These are phyloP conservation scores for Scolopax bukidnonensis DNA, from an alignment of 2,797 vertebrate species.

Conservation along the genomic window DNA sequence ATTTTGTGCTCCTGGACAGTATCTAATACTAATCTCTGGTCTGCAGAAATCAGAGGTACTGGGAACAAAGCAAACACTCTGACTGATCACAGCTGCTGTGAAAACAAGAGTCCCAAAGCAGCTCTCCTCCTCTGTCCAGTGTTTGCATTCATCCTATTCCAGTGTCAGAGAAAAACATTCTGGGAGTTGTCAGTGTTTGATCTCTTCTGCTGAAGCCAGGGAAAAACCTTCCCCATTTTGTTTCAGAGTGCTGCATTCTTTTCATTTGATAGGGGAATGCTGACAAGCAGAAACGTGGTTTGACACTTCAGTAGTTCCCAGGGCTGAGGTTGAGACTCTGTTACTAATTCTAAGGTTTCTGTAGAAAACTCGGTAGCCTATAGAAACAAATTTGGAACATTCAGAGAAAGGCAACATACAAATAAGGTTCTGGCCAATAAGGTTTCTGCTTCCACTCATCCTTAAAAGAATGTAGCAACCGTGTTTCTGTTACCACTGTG, in stretches of 20 bases:
- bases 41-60: not conserved
- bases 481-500: not conserved
- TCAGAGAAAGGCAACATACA: not conserved
- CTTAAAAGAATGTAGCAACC: not conserved
- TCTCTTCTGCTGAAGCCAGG: not conserved
- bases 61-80: not conserved
- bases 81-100: not conserved
- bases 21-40: not conserved
- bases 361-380: not conserved
- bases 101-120: not conserved
- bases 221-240: not conserved
- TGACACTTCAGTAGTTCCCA: not conserved
- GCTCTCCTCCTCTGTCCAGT: not conserved
- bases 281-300: not conserved
- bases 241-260: not conserved
- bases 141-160: not conserved
- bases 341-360: not conserved
- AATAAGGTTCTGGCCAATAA: not conserved
- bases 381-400: not conserved
- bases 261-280: not conserved
- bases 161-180: not conserved
- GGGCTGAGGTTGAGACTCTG: not conserved
- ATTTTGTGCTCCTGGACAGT: not conserved
- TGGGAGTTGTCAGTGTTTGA: not conserved
- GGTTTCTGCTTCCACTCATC: not conserved